Base-by-base conservation (phyloP, 2,888 invertebrate genomes). In the Muschampia plurimacula region DNA sequence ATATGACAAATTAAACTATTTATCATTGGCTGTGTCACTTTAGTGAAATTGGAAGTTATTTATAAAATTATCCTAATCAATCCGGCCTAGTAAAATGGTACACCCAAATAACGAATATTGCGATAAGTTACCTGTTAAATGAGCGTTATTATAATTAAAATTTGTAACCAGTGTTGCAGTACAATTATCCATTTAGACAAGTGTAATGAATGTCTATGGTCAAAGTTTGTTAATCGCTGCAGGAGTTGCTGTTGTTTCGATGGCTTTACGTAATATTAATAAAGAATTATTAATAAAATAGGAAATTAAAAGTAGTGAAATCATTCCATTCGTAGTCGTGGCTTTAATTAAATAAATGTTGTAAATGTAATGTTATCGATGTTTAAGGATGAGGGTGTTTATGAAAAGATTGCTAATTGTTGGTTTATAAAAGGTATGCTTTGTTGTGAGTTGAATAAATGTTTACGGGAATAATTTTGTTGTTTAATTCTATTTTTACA, bases 371-470 rank as follows among this genome's bases (percentile, higher is more conserved):
- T 67, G 64, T 64, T 39, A 41, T 46, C 49, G 44, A 64, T 46
- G 46, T 64, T 10, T 62, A 15, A 4, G 28, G 71, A 44, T 76
- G 64, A 74, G 22, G 22, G 22, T 32, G 46, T 64, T 28, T 62
- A 62, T 15, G 76, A 74, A 77, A 70, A 75, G 52, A 57, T 73
- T 46, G 69, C 72, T 2, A 66, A 22, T 22, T 22, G 22, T 22
- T 22, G 67, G 75, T 75, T 76, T 75, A 77, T 76, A 68, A 65
- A 73, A 72, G 62, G 71, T 73, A 84, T 79, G 89, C 88, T 89
- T 89, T 82, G 84, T 87, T 87, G 83, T 88, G 84, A 86, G 85
- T 85, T 87, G 84, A 83, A 85, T 85, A 88, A 92, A 89, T 87
- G 85, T 84, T 76, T 76, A 68, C 55, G 73, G 75, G 62, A 12